These are phyloP conservation scores for Mesembrinibis cayennensis DNA, from an alignment of 2,113 vertebrate species.

Conservation along the genomic window DNA sequence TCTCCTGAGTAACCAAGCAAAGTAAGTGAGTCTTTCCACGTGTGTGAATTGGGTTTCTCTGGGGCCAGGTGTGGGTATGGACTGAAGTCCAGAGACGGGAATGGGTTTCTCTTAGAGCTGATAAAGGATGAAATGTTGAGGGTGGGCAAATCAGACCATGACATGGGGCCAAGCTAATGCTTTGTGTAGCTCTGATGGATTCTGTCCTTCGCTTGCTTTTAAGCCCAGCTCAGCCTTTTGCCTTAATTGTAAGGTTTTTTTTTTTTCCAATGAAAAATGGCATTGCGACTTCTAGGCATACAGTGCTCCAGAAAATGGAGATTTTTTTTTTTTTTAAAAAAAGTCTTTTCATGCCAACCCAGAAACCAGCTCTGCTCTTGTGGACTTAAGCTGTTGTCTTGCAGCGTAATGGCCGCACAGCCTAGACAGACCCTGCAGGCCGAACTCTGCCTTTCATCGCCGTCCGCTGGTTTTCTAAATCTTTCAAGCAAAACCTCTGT, in stretches of 20 bases:
- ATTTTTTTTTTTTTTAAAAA: neutral
- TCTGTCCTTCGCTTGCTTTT: neutral
- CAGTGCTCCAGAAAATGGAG: neutral
- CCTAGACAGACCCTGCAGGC: neutral
- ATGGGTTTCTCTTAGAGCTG: neutral
- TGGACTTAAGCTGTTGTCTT: neutral
- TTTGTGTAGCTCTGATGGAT: fast-evolving
- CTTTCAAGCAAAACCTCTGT: neutral
- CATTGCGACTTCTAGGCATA: neutral
- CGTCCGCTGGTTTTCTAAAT: neutral
- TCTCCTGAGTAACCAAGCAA: slow-evolving; percentile 96
- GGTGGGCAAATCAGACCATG: fast-evolving
- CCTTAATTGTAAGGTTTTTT: neutral
- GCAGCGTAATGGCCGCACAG: neutral
- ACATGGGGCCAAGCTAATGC: fast-evolving
- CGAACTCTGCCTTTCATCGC: neutral
- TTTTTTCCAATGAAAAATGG: neutral
- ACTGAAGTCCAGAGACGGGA: neutral
- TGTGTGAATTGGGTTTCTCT: neutral
- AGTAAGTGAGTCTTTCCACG: slow-evolving; percentile 72
- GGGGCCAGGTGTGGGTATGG: neutral
- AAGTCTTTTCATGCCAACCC: neutral
- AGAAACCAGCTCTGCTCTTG: neutral
- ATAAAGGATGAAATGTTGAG: neutral
- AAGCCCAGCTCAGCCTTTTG: neutral